phyloP scores from a whole-genome alignment of 2,113 vertebrate genomes.

The Oenanthe oenanthe region DNA sequence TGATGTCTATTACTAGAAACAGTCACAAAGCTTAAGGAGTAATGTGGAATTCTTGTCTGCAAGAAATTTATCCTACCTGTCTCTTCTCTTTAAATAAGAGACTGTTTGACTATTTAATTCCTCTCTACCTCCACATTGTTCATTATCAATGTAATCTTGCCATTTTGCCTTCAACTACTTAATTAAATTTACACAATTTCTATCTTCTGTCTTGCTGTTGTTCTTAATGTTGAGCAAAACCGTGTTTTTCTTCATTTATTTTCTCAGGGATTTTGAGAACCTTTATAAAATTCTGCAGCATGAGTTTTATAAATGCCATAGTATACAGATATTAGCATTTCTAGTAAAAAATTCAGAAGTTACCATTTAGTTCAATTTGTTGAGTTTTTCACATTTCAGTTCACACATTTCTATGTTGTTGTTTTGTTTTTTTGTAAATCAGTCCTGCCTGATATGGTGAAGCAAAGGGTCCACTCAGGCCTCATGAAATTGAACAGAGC shows the following conservation, averaged over 20 bases:
- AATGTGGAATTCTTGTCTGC: background rate
- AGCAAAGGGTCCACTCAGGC: background rate
- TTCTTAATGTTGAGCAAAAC: background rate
- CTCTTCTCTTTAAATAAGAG: background rate
- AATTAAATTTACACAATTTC: background rate
- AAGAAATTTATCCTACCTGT: background rate
- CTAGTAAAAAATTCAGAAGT: background rate
- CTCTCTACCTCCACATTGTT: background rate
- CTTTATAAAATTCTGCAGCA: background rate
- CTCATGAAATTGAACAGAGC: constrained; percentile 68
- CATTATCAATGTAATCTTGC: background rate
- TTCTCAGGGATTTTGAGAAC: background rate
- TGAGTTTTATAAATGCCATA: background rate
- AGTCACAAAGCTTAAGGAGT: background rate
- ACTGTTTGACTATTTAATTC: background rate
- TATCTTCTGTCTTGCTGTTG: background rate
- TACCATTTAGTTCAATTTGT: background rate
- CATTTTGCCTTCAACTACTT: background rate
- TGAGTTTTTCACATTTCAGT: background rate
- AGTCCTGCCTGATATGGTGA: background rate
- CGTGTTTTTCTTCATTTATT: background rate
- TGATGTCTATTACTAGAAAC: background rate
- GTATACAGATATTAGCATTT: background rate
- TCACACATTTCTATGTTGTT: background rate
- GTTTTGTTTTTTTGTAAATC: background rate